These are phyloP conservation scores for Periophthalmus magnuspinnatus DNA, from an alignment of 2,797 vertebrate species.

Conservation along the genomic window DNA sequence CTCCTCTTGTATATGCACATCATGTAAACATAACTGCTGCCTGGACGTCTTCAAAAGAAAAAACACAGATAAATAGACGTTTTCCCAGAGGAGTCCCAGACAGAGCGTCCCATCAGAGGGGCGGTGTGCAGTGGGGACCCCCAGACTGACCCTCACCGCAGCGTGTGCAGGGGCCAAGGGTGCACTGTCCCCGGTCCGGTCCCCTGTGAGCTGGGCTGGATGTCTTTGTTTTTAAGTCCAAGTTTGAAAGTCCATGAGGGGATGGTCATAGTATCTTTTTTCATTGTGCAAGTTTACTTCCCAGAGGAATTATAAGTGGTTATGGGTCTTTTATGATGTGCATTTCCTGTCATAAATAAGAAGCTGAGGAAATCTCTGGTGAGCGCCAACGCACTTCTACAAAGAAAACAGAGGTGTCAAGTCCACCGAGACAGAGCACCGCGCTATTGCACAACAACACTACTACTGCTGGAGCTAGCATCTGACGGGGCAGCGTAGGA, in stretches of 20 bases:
- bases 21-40: slow-evolving; percentile 6
- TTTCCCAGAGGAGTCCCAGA: slow-evolving; percentile 24
- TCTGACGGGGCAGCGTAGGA: background rate
- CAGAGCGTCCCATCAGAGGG: slow-evolving; percentile 11
- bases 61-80: slow-evolving; percentile 20
- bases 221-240: slow-evolving; percentile 30
- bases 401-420: slow-evolving; percentile 66
- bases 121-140: slow-evolving; percentile 22
- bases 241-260: slow-evolving; percentile 38
- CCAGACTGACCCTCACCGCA: slow-evolving; percentile 41
- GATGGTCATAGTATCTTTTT: slow-evolving; percentile 40
- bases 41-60: slow-evolving; percentile 2
- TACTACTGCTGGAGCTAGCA: slow-evolving; percentile 8
- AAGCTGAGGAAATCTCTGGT: slow-evolving; percentile 57
- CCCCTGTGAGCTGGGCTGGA: slow-evolving; percentile 56
- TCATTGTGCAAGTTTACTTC: slow-evolving; percentile 42
- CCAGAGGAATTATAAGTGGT: slow-evolving; percentile 56
- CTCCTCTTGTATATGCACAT: background rate
- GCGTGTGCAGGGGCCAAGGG: slow-evolving; percentile 68
- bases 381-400: slow-evolving; percentile 60
- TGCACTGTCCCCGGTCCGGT: slow-evolving; percentile 45
- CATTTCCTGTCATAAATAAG: slow-evolving; percentile 79
- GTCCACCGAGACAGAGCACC: slow-evolving; percentile 24
- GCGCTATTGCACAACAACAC: slow-evolving; percentile 28
- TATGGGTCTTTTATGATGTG: slow-evolving; percentile 70